Percentiles rank a stretch among this genome's conserved stretches.
Conservation (phyloP, 2,797 vertebrate species). For the Tenualosa thibaudeaui region DNA sequence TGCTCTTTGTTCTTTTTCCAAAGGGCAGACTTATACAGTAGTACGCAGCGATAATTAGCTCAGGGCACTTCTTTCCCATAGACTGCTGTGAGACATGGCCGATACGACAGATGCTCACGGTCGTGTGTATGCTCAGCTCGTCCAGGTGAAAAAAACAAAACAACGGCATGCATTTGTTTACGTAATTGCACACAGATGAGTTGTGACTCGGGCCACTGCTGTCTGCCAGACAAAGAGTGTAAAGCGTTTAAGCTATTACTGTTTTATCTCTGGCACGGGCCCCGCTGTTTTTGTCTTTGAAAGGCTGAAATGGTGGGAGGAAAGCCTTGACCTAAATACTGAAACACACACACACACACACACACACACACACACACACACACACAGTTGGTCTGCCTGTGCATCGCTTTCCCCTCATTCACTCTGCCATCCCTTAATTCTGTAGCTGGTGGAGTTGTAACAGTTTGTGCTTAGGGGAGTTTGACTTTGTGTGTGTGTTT, state of each 20-base stretch:
- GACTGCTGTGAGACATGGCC: not conserved
- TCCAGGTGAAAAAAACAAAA: not conserved
- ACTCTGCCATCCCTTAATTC: not conserved
- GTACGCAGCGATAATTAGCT: slow-evolving; percentile 37
- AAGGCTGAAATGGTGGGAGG: not conserved
- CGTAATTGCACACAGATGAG: not conserved
- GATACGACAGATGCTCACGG: not conserved
- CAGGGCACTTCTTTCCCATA: not conserved
- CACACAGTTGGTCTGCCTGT: not conserved
- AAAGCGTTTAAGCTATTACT: not conserved
- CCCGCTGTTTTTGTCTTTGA: slow-evolving; percentile 7
- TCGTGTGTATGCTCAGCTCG: too few species aligned
- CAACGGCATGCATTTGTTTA: not conserved
- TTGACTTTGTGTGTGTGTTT: not conserved
- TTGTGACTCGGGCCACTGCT: not conserved
- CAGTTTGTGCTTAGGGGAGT: not conserved
- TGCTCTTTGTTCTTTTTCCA: slow-evolving; percentile 50
- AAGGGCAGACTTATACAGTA: slow-evolving; percentile 25
- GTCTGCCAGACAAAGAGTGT: not conserved
- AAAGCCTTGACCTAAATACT: slow-evolving; percentile 51
- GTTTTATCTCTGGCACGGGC: slow-evolving; percentile 18
- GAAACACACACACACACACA: not conserved
- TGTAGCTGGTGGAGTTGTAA: not conserved
- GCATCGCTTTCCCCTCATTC: not conserved
- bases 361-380: not conserved